These are phyloP conservation scores for Drosophila sturtevanti DNA, from an alignment of 1,140 invertebrate genomes.

Conservation along the genomic window DNA sequence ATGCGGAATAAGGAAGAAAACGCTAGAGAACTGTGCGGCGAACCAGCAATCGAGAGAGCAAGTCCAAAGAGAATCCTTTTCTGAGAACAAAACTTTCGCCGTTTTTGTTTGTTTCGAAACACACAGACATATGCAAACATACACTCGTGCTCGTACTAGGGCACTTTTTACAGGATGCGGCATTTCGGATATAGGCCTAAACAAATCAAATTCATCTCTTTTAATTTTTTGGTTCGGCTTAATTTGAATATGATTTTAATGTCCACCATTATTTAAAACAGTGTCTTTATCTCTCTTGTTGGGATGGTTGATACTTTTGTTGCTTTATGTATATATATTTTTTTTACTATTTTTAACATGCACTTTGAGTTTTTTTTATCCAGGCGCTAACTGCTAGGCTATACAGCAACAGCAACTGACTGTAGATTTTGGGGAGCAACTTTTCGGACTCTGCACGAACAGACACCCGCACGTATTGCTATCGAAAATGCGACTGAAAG, in stretches of 20 bases:
- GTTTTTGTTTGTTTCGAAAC: conserved; percentile 69
- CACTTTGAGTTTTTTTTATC: conserved; percentile 43
- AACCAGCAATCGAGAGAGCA: conserved; percentile 8
- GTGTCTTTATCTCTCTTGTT: conserved; percentile 17
- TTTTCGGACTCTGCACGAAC: conserved; percentile 8
- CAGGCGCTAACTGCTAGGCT: conserved; percentile 44
- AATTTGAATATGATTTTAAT: not conserved
- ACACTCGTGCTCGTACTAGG: conserved; percentile 6
- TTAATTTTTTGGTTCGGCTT: not conserved
- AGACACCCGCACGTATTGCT: conserved; percentile 51
- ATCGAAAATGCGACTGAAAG: conserved; percentile 40
- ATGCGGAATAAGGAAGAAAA: conserved; percentile 48
- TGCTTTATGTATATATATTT: conserved; percentile 14
- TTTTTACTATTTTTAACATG: conserved; percentile 60
- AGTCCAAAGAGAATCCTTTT: conserved; percentile 24
- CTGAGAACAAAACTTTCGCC: conserved; percentile 70
- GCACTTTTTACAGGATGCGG: conserved; percentile 66
- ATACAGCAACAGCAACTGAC: conserved; percentile 55
- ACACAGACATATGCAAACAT: conserved; percentile 31
- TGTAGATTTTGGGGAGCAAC: conserved; percentile 47
- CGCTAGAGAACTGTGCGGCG: conserved; percentile 25
- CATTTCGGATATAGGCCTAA: conserved; percentile 43
- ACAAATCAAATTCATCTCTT: conserved; percentile 26
- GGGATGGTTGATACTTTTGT: conserved; percentile 10
- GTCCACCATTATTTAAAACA: conserved; percentile 14